Conservation (phyloP, 2,797 vertebrate genomes). For the Leontocebus nigricollis region DNA sequence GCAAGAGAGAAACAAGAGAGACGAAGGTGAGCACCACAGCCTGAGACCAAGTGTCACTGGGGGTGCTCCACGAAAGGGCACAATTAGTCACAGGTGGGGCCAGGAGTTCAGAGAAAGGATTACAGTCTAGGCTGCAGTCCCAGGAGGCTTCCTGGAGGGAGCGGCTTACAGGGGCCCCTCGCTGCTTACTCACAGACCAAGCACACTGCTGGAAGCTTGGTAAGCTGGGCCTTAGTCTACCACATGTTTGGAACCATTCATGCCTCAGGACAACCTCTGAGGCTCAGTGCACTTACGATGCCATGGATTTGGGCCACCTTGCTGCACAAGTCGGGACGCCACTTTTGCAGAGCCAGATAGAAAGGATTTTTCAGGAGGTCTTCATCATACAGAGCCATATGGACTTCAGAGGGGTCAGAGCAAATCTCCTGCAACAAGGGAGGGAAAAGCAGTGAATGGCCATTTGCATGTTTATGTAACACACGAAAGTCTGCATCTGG, state of each 20-base stretch:
- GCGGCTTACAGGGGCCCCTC: background rate
- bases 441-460: background rate
- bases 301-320: constrained; percentile 93
- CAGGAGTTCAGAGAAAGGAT: background rate
- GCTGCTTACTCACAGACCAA: fast-evolving
- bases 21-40: background rate
- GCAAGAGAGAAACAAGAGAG: background rate
- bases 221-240: background rate
- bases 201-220: background rate
- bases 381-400: constrained; percentile 99
- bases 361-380: constrained; percentile 97
- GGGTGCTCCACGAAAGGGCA: background rate
- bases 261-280: background rate
- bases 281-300: constrained; percentile 88
- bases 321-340: constrained; percentile 91
- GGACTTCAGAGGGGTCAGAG: constrained; percentile 83
- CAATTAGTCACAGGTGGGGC: background rate
- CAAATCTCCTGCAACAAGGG: constrained; percentile 71
- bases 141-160: background rate
- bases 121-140: background rate
- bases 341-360: constrained; percentile 94
- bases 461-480: background rate
- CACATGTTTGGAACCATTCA: background rate
- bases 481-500: background rate
- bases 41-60: background rate